phyloP scores from a whole-genome alignment of 2,113 vertebrate species.

The Eira barbara region DNA sequence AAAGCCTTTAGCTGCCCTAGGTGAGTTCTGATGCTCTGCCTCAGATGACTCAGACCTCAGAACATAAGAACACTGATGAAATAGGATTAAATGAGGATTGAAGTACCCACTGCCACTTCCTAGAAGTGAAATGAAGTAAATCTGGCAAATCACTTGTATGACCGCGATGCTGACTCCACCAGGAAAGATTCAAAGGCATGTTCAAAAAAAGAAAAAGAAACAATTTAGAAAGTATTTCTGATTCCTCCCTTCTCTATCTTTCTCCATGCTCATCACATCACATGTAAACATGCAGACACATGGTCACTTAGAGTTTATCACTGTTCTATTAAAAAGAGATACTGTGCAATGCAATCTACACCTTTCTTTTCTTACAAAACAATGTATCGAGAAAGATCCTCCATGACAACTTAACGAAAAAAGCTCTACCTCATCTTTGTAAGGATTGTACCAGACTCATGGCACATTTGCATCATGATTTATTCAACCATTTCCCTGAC shows the following conservation, averaged over 20 bases:
- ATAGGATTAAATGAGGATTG: conserved; percentile 14
- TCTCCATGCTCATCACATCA: background rate
- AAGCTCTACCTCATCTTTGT: background rate
- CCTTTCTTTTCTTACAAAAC: background rate
- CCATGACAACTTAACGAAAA: background rate
- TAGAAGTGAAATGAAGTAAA: conserved; percentile 26
- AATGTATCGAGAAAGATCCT: background rate
- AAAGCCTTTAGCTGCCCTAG: background rate
- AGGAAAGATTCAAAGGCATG: background rate
- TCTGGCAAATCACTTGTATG: conserved; percentile 6
- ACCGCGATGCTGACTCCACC: background rate
- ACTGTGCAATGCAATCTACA: background rate
- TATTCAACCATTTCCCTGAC: background rate
- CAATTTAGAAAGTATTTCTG: background rate
- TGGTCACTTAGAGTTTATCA: background rate
- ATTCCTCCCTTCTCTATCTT: background rate
- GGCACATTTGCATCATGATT: background rate
- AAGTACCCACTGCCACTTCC: background rate
- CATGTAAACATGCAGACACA: background rate
- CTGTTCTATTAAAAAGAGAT: background rate
- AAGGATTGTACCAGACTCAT: background rate
- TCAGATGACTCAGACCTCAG: background rate
- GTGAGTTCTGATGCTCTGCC: background rate
- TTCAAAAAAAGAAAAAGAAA: background rate
- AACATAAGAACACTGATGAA: background rate